Evolutionary conservation across 2,888 invertebrate genomes (phyloP), one percentile per base, ranked within the genome.

Genomic region (Cryptus armator): DNA sequence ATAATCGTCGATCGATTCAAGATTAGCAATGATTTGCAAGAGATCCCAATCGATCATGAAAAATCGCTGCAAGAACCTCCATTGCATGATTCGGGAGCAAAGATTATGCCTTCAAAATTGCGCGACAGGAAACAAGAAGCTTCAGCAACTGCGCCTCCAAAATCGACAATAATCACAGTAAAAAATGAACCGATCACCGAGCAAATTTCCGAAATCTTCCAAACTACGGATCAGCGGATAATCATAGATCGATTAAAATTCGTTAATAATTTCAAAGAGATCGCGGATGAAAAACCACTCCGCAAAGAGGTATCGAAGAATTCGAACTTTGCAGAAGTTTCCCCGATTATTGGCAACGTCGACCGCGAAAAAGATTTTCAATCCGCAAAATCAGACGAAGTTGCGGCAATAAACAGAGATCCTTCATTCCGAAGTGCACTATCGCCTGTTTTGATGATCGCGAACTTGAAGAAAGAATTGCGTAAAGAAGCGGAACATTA

Each of bases 401-500:
- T n/a, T 37, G 16, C 2, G 10, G 10, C 62, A 32, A 7, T 19
- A 6, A 6, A 48, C 9, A 51, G 16, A 46, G 16, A 44, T 14
- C 29, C 4, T 24, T 56, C 64, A 4, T n/a, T 70, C 16, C 44
- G 62, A 14, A 51, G 59, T 44, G 9, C 12, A n/a, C 51, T n/a
- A 43, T 46, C 66, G 51, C 43, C 80, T 6, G 12, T 68, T 37
- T 44, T 44, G 9, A 83, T 62, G 76, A 72, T 80, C 19, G 82
- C 83, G 12, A 80, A 85, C 29, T 16, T 83, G 14, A 85, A 83
- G 16, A 74, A 80, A 12, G 46, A 85, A 77, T 53, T 85, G 75
- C 75, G 46, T 6, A 68, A 83, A 32, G 76, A 76, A 74, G 79
- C 53, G 0, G 14, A 77, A 2, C 51, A 43, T 68, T 64, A 76